Evolutionary conservation across 2,797 vertebrate species (phyloP).

Genomic region (Heterohyrax brucei): DNA sequence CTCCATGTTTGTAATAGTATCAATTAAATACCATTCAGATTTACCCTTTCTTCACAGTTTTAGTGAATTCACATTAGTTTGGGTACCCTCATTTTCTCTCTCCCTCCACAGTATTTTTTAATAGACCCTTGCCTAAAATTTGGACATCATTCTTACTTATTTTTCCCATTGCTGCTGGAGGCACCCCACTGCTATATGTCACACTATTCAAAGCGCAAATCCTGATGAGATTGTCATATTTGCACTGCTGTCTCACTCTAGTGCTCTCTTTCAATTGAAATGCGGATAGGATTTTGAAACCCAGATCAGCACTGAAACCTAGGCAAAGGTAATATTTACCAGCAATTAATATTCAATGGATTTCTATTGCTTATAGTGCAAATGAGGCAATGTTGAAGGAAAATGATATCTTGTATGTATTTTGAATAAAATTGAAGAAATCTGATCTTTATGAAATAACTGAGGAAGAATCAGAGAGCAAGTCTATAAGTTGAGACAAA

Average conservation of each 20-base stretch:
- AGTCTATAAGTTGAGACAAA: conserved; percentile 1
- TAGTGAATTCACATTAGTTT: conserved; percentile 13
- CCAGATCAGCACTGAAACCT: neutral
- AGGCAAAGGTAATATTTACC: neutral
- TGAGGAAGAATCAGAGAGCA: conserved; percentile 2
- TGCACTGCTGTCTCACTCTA: neutral
- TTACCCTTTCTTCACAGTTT: conserved; percentile 24
- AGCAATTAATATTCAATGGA: neutral
- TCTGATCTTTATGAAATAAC: neutral
- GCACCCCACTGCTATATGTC: neutral
- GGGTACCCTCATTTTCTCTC: neutral
- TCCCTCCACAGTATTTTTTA: neutral
- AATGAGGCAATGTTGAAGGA: neutral
- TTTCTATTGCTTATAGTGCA: neutral
- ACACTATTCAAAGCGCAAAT: neutral
- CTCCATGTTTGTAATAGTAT: neutral
- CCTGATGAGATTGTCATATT: neutral
- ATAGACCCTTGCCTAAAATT: neutral
- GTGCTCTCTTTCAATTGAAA: neutral
- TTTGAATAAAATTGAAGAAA: conserved; percentile 1
- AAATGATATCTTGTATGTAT: neutral
- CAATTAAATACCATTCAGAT: neutral
- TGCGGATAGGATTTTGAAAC: neutral
- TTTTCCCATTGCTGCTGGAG: neutral
- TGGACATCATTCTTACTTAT: neutral